These are phyloP conservation scores for Calameuta idolon DNA, from an alignment of 2,888 invertebrate species.

Conservation along the genomic window DNA sequence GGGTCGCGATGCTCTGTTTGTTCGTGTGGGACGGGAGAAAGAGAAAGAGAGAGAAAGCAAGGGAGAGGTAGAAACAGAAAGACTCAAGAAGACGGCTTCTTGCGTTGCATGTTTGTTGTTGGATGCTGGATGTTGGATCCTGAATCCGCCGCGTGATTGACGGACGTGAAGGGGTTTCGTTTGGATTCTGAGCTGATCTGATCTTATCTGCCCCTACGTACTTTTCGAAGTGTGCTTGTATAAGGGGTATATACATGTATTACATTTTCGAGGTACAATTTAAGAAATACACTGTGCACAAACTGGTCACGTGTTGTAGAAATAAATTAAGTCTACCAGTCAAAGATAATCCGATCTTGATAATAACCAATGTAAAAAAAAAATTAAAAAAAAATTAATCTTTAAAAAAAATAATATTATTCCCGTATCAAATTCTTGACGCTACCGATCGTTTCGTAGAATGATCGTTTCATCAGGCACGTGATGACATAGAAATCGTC, in stretches of 20 bases:
- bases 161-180: slow-evolving; percentile 27
- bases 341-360: not conserved
- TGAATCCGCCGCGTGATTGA: slow-evolving; percentile 41
- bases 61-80: not conserved
- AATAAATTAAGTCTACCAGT: not conserved
- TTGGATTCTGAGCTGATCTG: not conserved
- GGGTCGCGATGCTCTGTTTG: slow-evolving; percentile 39
- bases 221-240: not conserved
- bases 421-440: not conserved
- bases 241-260: not conserved
- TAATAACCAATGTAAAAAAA: not conserved
- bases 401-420: not conserved
- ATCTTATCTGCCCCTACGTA: not conserved
- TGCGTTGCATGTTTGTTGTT: slow-evolving; percentile 43
- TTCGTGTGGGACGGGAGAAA: slow-evolving; percentile 16
- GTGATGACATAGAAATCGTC: not conserved
- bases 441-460: not conserved
- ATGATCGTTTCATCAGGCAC: not conserved
- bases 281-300: not conserved
- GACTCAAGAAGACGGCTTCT: slow-evolving; percentile 34
- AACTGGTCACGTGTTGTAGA: not conserved
- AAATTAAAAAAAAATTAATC: not conserved
- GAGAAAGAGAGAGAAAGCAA: not conserved
- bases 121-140: slow-evolving; percentile 41
- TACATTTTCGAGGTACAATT: not conserved